Conservation (phyloP, 2,888 invertebrate genomes). For the Patella ulyssiponensis region DNA sequence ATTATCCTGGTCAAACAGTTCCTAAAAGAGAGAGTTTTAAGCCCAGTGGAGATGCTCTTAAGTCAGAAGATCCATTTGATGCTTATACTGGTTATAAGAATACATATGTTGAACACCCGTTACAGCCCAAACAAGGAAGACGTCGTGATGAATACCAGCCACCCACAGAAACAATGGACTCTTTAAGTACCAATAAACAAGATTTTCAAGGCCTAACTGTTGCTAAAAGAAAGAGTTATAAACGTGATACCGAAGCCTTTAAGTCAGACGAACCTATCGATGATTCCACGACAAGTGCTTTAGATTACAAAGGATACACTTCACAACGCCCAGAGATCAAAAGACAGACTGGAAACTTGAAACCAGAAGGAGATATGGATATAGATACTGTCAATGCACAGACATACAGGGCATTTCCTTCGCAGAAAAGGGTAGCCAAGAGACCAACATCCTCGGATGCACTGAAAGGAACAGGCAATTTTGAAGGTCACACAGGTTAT, state of each 20-base stretch:
- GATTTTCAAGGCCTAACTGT: slow-evolving; percentile 46
- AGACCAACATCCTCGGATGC: neutral
- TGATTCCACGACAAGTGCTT: slow-evolving; percentile 35
- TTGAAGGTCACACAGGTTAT: neutral
- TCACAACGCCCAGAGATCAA: no score
- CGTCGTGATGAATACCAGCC: slow-evolving; percentile 25
- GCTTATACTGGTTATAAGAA: slow-evolving; percentile 64
- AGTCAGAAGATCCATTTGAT: slow-evolving; percentile 63
- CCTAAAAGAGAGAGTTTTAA: slow-evolving; percentile 15
- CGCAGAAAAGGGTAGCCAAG: slow-evolving; percentile 5
- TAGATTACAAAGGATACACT: no score
- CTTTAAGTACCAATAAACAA: slow-evolving; percentile 49
- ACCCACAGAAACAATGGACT: slow-evolving; percentile 53
- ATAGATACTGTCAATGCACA: neutral
- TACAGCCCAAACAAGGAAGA: slow-evolving; percentile 44
- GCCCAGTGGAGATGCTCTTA: slow-evolving; percentile 15
- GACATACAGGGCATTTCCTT: slow-evolving; percentile 10
- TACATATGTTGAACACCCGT: slow-evolving; percentile 62
- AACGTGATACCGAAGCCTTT: slow-evolving; percentile 49
- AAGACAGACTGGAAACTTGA: neutral
- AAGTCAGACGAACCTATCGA: neutral
- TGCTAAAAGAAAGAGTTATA: slow-evolving; percentile 45
- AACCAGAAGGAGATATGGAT: neutral
- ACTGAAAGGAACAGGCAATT: neutral
- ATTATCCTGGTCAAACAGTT: slow-evolving; percentile 15